Conservation (phyloP, 2,888 invertebrate species). For the Hylaea fasciaria region DNA sequence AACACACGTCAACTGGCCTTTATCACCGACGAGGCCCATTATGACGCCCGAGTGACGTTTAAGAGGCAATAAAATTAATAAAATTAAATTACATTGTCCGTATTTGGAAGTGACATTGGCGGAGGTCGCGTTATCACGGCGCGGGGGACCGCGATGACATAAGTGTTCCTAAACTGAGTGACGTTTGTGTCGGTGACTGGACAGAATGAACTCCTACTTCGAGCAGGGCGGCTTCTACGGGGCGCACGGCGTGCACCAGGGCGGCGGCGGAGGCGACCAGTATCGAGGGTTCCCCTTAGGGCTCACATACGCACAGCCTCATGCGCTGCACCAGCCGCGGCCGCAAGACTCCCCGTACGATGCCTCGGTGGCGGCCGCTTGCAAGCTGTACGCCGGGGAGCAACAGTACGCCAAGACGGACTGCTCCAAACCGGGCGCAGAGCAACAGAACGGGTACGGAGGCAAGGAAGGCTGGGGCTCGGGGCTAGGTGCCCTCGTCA, state of each 20-base stretch:
- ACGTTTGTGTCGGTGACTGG: conserved; percentile 77
- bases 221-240: conserved; percentile 98
- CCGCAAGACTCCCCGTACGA: conserved; percentile 97
- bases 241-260: conserved; percentile 93
- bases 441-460: conserved; percentile 88
- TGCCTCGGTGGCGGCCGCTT: conserved; percentile 94
- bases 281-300: conserved; percentile 95
- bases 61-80: conserved; percentile 84
- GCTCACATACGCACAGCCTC: conserved; percentile 93
- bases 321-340: conserved; percentile 90
- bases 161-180: conserved; percentile 78
- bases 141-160: conserved; percentile 82
- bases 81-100: conserved; percentile 77
- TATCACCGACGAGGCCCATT: conserved; percentile 82
- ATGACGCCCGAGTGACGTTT: conserved; percentile 85
- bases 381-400: conserved; percentile 91
- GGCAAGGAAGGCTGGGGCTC: conserved; percentile 89
- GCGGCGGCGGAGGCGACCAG: conserved; percentile 90
- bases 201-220: conserved; percentile 97
- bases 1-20: conserved; percentile 83
- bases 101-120: conserved; percentile 77
- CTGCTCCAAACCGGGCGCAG: conserved; percentile 88
- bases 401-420: conserved; percentile 90
- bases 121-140: conserved; percentile 81
- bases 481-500: conserved; percentile 88